Base-by-base conservation (phyloP, 1,140 invertebrate species). In the Drosophila bipectinata region DNA sequence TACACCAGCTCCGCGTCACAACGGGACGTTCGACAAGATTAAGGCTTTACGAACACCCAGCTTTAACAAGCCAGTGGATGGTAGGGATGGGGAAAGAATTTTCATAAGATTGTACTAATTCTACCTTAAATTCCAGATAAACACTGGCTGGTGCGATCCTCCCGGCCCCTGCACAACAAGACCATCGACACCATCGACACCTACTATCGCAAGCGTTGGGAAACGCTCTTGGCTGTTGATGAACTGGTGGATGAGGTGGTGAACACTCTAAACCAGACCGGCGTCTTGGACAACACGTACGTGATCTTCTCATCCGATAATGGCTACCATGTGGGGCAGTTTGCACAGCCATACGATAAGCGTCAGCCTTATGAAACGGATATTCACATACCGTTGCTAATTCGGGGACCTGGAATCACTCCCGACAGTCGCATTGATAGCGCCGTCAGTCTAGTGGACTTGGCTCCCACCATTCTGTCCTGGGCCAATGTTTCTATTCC, bases 321-420 rank as follows among this genome's bases (percentile, higher is more conserved):
- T 93, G 97, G 97, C 51, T 98, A 95, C 92, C 97, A 98, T 92
- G 92, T 98, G 80, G 96, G 97, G 47, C 97, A 98, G 92, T 97
- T 97, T 92, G 94, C 95, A 21, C 93, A 97, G 92, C 95, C 97
- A 0, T 95, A 95, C 82, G 97, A 98, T 91, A 98, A 98, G 90
- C 93, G 97, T 18, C 96, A 97, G 75, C 95, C 96, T 0, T 98
- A 98, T 90, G 97, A 98, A 84, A 95, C 96, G 3, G 97, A 98
- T 85, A 96, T 97, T 32, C 93, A 94, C 79, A 94, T 98, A 1
- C 97, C 97, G 5, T 92, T 98, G 10, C 77, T 98, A 26, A 94
- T 98, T 3, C 92, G 95, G 63, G 97, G 97, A 18, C 97, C 97
- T 2, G 93, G 93, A 1, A 93, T 97, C 21, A 72, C 79, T 26